Evolutionary conservation across 2,797 vertebrate species (phyloP).

Genomic region (Trachurus trachurus): DNA sequence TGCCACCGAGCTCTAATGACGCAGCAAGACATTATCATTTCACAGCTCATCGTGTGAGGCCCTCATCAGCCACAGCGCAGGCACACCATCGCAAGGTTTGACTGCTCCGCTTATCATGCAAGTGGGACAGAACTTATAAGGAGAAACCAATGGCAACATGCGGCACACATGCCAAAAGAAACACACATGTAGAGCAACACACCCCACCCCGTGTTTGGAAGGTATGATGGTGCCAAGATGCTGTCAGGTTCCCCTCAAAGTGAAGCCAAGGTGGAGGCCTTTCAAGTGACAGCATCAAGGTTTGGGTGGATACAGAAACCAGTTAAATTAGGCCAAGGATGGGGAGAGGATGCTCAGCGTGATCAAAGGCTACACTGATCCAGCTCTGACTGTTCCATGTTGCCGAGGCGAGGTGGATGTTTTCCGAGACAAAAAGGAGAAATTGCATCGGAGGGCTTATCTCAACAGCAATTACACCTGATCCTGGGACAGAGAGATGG

Average conservation of each 20-base stretch:
- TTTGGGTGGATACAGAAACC: slow-evolving; percentile 45
- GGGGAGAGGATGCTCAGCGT: slow-evolving; percentile 45
- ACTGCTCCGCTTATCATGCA: slow-evolving; percentile 6
- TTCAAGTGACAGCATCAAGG: slow-evolving; percentile 68
- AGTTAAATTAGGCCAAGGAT: slow-evolving; percentile 67
- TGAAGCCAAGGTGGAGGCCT: slow-evolving; percentile 46
- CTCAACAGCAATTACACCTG: slow-evolving; percentile 66
- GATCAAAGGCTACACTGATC: slow-evolving; percentile 72
- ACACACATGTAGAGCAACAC: slow-evolving; percentile 9
- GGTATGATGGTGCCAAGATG: slow-evolving; percentile 41
- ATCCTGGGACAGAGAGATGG: slow-evolving; percentile 50
- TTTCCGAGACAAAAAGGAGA: slow-evolving; percentile 58
- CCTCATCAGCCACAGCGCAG: slow-evolving; percentile 1
- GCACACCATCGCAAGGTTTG: slow-evolving; percentile 9
- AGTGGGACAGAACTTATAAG: slow-evolving; percentile 23
- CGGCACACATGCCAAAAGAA: slow-evolving; percentile 3
- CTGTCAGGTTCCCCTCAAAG: slow-evolving; percentile 51
- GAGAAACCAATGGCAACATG: slow-evolving; percentile 2
- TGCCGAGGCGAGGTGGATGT: slow-evolving; percentile 45
- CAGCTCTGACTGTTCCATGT: slow-evolving; percentile 45
- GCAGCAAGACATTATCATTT: slow-evolving; percentile 40
- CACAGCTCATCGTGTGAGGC: slow-evolving; percentile 49
- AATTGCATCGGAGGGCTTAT: slow-evolving; percentile 61
- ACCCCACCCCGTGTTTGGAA: slow-evolving; percentile 2
- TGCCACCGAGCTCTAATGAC: slow-evolving; percentile 41